Evolutionary conservation across 2,797 vertebrate species (phyloP).

Genomic region (Fistularia commersonii): DNA sequence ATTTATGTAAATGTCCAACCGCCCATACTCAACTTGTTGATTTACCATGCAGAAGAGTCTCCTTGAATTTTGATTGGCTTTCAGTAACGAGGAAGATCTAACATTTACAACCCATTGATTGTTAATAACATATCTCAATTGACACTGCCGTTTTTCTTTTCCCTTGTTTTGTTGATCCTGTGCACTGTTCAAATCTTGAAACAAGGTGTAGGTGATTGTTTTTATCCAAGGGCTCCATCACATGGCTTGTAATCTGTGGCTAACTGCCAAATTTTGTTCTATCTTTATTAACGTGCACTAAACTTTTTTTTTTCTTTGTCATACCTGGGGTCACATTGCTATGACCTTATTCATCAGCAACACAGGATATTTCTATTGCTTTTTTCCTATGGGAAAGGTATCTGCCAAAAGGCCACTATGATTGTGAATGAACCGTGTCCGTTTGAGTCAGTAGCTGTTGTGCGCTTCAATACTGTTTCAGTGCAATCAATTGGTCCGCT

Average conservation of each 20-base stretch:
- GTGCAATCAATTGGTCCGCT: constrained; percentile 67
- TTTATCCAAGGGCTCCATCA: constrained; percentile 71
- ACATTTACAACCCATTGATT: constrained; percentile 18
- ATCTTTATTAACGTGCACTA: constrained; percentile 54
- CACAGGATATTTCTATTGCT: constrained; percentile 50
- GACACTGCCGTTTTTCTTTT: constrained; percentile 14
- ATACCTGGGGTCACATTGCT: constrained; percentile 35
- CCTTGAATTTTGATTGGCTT: constrained; percentile 56
- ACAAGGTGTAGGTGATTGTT: constrained; percentile 57
- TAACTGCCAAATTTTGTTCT: constrained; percentile 38
- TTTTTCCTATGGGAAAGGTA: constrained; percentile 64
- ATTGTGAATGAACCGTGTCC: constrained; percentile 65
- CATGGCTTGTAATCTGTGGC: constrained; percentile 45
- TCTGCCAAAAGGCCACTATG: constrained; percentile 64
- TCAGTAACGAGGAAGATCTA: constrained; percentile 18
- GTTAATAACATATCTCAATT: constrained; percentile 21
- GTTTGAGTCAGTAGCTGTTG: constrained; percentile 61
- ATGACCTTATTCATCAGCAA: constrained; percentile 42
- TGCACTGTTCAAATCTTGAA: constrained; percentile 38
- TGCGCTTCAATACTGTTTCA: constrained; percentile 66
- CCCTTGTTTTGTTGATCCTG: constrained; percentile 17
- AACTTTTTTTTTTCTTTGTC: constrained; percentile 34
- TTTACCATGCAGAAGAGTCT: constrained; percentile 36
- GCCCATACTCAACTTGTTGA: constrained; percentile 55
- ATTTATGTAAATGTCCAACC: constrained; percentile 47